Conservation (phyloP, 2,888 invertebrate genomes). For the Meloe dianella region DNA sequence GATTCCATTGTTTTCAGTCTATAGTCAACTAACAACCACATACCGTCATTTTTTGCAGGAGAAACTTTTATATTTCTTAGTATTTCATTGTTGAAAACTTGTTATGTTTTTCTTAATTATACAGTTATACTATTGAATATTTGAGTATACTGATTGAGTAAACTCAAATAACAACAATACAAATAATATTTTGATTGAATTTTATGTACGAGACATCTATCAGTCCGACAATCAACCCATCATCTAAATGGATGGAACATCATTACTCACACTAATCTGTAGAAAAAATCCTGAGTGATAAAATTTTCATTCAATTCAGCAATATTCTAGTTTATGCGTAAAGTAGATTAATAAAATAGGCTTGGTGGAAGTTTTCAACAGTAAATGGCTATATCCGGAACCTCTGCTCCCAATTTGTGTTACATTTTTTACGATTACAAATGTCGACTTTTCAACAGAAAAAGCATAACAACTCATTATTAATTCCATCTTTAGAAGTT, state of each 20-base stretch:
- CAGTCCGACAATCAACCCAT: neutral
- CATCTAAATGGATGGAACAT: neutral
- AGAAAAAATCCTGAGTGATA: neutral
- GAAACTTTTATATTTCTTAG: neutral
- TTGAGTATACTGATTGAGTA: neutral
- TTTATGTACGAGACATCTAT: neutral
- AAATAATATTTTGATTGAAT: neutral
- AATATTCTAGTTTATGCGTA: neutral
- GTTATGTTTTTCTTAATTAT: neutral
- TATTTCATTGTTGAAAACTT: neutral
- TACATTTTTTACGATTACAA: neutral
- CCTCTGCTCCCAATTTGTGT: neutral
- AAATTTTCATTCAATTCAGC: constrained; percentile 5
- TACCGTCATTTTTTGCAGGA: neutral
- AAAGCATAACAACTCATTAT: no score
- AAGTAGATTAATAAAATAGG: neutral
- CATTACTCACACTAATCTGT: neutral
- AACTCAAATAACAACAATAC: neutral
- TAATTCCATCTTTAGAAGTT: no score
- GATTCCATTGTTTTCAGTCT: constrained; percentile 31
- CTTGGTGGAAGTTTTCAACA: neutral
- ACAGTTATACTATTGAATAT: neutral
- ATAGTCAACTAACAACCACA: neutral
- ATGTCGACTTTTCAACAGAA: neutral
- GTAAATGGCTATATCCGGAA: neutral